These are phyloP conservation scores for Balanococcus diminutus DNA, from an alignment of 2,888 invertebrate genomes.

Conservation along the genomic window DNA sequence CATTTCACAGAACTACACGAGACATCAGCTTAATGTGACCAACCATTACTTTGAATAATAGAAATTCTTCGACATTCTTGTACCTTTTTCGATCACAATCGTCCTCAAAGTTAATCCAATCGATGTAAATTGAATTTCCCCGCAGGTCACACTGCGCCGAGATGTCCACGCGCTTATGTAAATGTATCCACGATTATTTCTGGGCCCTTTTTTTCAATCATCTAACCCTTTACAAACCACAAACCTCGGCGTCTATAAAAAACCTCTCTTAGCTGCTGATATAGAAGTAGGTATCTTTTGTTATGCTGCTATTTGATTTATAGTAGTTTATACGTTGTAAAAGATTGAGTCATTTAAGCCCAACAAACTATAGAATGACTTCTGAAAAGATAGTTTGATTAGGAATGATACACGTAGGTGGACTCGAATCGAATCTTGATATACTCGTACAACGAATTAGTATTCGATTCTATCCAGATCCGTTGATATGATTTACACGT, in stretches of 20 bases:
- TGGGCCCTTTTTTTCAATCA: background rate
- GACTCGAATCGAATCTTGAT: background rate
- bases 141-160: background rate
- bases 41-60: too few species aligned
- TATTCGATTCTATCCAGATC: background rate
- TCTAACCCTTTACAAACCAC: background rate
- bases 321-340: background rate
- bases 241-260: background rate
- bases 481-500: background rate
- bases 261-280: background rate
- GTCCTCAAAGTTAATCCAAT: too few species aligned
- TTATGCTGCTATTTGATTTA: background rate
- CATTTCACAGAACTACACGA: too few species aligned
- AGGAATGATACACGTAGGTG: background rate
- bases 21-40: too few species aligned
- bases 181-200: background rate
- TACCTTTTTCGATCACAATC: too few species aligned
- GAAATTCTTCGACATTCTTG: too few species aligned
- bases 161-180: background rate
- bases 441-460: background rate
- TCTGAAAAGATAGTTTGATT: background rate
- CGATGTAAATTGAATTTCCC: background rate
- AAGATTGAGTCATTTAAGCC: constrained; percentile 5
- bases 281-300: background rate
- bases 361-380: background rate